phyloP scores from a whole-genome alignment of 2,113 vertebrate species.

The Chascanopsetta lugubris region DNA sequence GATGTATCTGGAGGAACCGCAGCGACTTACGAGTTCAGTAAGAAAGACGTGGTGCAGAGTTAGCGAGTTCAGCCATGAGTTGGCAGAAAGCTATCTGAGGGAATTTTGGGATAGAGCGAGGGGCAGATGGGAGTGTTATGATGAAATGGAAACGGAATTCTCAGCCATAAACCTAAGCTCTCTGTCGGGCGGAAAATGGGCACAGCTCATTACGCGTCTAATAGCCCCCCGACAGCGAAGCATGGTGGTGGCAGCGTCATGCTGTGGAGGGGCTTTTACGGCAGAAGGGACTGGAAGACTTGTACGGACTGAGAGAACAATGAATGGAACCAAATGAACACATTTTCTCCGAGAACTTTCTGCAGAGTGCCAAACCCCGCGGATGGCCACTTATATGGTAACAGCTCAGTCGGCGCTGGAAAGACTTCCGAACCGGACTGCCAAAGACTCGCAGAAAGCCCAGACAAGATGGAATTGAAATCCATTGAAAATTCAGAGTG shows the following conservation, averaged over 20 bases:
- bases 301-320: slow-evolving; percentile 35
- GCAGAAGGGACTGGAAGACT: slow-evolving; percentile 47
- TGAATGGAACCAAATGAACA: slow-evolving; percentile 33
- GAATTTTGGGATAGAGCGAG: slow-evolving; percentile 12
- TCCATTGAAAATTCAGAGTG: not conserved
- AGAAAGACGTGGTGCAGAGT: slow-evolving; percentile 1
- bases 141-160: slow-evolving; percentile 50
- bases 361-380: slow-evolving; percentile 29
- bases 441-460: slow-evolving; percentile 18
- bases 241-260: slow-evolving; percentile 55
- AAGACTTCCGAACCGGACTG: slow-evolving; percentile 21
- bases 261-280: slow-evolving; percentile 51
- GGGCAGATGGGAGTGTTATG: slow-evolving; percentile 30
- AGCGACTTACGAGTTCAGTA: slow-evolving; percentile 17
- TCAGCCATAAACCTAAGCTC: slow-evolving; percentile 58
- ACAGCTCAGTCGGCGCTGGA: slow-evolving; percentile 43
- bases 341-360: slow-evolving; percentile 34
- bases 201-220: slow-evolving; percentile 71
- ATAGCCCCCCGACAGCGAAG: slow-evolving; percentile 61
- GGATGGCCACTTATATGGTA: slow-evolving; percentile 11
- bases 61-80: not conserved
- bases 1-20: slow-evolving; percentile 25
- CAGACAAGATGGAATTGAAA: not conserved
- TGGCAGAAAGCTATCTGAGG: slow-evolving; percentile 2
- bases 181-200: slow-evolving; percentile 47